These are phyloP conservation scores for Conus canariensis DNA, from an alignment of 2,888 invertebrate species.

Conservation along the genomic window DNA sequence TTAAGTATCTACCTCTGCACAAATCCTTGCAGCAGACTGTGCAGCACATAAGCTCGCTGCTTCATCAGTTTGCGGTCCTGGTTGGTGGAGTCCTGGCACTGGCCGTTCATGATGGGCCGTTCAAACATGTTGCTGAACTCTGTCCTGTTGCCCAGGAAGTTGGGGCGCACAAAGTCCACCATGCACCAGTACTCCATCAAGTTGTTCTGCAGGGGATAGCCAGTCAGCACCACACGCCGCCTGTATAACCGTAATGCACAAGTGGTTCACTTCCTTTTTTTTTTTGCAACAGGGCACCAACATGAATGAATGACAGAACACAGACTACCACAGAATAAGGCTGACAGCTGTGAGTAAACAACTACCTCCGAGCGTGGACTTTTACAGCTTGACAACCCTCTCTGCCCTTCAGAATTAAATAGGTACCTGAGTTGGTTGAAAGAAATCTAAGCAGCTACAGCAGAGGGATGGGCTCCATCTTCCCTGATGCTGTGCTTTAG, in stretches of 20 bases:
- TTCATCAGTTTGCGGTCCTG: constrained; percentile 95
- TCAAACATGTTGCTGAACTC: constrained; percentile 99
- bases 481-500: too few relatives aligned
- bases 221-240: constrained; percentile 95
- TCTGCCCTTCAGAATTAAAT: too few relatives aligned
- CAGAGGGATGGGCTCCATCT: too few relatives aligned
- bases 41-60: constrained; percentile 96
- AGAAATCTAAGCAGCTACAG: too few relatives aligned
- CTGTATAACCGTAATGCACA: constrained; percentile 75
- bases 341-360: too few relatives aligned
- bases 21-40: constrained; percentile 95
- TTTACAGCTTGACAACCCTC: too few relatives aligned
- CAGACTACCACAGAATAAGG: too few relatives aligned
- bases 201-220: constrained; percentile 99
- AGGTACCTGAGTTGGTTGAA: too few relatives aligned
- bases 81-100: constrained; percentile 95
- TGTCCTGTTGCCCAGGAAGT: constrained; percentile 96
- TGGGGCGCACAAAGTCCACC: constrained; percentile 99
- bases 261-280: too few relatives aligned
- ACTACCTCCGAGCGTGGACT: too few relatives aligned
- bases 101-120: constrained; percentile 98
- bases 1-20: constrained; percentile 84
- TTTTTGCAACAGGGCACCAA: too few relatives aligned
- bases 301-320: too few relatives aligned
- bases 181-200: constrained; percentile 95